phyloP scores from a whole-genome alignment of 2,113 vertebrate species.

The Tursiops truncatus region DNA sequence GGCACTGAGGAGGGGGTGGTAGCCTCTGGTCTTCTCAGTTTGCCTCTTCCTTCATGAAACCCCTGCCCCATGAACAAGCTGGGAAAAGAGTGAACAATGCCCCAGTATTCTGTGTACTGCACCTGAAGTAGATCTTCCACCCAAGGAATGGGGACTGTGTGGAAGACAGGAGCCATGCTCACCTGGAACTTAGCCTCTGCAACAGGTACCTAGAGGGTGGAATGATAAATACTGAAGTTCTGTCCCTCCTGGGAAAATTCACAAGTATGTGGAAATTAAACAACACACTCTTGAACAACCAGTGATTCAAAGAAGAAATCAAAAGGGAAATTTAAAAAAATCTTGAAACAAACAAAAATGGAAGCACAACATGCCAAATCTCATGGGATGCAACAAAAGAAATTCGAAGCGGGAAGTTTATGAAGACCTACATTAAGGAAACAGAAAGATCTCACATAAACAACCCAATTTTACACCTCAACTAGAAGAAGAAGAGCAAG shows the following conservation, averaged over 20 bases:
- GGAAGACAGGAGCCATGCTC: background rate
- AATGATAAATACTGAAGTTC: background rate
- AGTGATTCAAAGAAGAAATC: background rate
- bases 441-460: background rate
- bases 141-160: background rate
- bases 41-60: background rate
- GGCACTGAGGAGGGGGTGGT: background rate
- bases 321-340: background rate
- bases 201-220: background rate
- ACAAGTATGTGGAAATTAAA: background rate
- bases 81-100: background rate
- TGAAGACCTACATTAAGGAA: background rate
- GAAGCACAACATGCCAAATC: background rate
- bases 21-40: background rate
- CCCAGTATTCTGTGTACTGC: background rate
- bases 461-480: background rate
- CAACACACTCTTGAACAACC: background rate
- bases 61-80: background rate
- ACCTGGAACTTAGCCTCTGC: background rate
- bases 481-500: background rate
- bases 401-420: background rate
- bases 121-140: background rate
- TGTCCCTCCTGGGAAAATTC: background rate
- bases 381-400: background rate
- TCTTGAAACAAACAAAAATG: background rate